These are phyloP conservation scores for Dimorphilus gyrociliatus DNA, from an alignment of 2,888 invertebrate genomes.

Conservation along the genomic window DNA sequence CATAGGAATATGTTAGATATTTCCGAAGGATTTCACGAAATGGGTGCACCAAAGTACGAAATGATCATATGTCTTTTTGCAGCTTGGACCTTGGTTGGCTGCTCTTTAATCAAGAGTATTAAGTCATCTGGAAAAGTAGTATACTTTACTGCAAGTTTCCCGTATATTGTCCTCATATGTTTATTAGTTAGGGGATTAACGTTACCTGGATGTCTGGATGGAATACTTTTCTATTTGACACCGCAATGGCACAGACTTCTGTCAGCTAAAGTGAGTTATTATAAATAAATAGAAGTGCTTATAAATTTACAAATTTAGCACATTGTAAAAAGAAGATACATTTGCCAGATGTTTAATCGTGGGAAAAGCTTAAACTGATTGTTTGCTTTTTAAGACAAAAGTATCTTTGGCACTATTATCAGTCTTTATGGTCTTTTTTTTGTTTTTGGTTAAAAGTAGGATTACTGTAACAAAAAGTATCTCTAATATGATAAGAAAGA, in stretches of 20 bases:
- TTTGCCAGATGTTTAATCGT: too few relatives aligned
- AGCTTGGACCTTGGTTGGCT: conserved; percentile 47
- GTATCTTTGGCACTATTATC: too few relatives aligned
- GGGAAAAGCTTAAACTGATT: too few relatives aligned
- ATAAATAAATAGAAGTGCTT: too few relatives aligned
- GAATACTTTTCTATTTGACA: conserved; percentile 22
- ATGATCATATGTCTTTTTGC: conserved; percentile 56
- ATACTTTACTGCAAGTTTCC: conserved; percentile 29
- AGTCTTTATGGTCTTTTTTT: too few relatives aligned
- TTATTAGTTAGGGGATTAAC: conserved; percentile 21
- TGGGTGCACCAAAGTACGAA: conserved; percentile 41
- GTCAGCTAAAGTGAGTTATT: conserved; percentile 17
- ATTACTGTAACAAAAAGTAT: too few relatives aligned
- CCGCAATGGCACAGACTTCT: conserved; percentile 21
- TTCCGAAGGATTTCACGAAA: conserved; percentile 30
- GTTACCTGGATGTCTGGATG: conserved; percentile 19
- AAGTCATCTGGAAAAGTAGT: conserved; percentile 17
- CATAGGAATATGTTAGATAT: conserved; percentile 34
- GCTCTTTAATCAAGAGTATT: conserved; percentile 27
- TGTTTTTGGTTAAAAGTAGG: too few relatives aligned
- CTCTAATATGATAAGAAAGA: too few relatives aligned
- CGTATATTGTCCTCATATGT: conserved; percentile 21
- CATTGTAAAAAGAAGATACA: too few relatives aligned
- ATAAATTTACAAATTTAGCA: too few relatives aligned
- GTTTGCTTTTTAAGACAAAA: too few relatives aligned